Base-by-base conservation (phyloP, 2,888 invertebrate genomes). In the Cancer borealis region DNA sequence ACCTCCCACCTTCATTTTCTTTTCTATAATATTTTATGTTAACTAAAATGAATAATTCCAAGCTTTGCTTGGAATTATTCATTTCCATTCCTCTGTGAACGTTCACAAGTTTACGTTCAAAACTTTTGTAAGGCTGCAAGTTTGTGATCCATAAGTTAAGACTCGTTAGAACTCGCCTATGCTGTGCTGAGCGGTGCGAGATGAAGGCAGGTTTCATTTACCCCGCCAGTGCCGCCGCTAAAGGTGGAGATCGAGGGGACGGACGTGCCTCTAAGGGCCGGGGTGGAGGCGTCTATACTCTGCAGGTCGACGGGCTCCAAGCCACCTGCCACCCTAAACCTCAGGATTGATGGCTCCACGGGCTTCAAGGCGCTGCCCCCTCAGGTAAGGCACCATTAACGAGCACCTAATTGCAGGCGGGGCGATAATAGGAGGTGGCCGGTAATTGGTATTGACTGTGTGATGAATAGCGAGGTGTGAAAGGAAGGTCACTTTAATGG, bases 251-350 rank as follows among this genome's bases (percentile, higher is more conserved):
- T 94, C 39, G 92, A 88, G 88, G 94, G 92, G 17, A 46, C 73
- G 30, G 92, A 66, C n/a, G 47, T 12, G 10, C 88, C 92, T 3
- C 39, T 94, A 10, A 66, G 88, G 73, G 90, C 94, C n/a, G 94
- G 94, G 0, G 87, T 84, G 46, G 54, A 94, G 26, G 92, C 88
- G n/a, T 26, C 88, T 26, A 21, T 94, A 10, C 8, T 88, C 39
- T 95, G 95, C 46, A 45, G 93, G 45, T 47, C 95, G 5, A 46
- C 90, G 1, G 95, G 95, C 1, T 95, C 95, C n/a, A 39, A 91
- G 39, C 95, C 95, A 12, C 92, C 95, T 5, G 93, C 95, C 10
- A 30, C 84, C 21, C 1, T 93, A 66, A 21, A 14, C 46, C 46
- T 88, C 46, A 88, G 6, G n/a, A 30, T 79, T 26, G 49, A 84